phyloP scores from a whole-genome alignment of 2,888 invertebrate genomes.

The Liposcelis brunnea region DNA sequence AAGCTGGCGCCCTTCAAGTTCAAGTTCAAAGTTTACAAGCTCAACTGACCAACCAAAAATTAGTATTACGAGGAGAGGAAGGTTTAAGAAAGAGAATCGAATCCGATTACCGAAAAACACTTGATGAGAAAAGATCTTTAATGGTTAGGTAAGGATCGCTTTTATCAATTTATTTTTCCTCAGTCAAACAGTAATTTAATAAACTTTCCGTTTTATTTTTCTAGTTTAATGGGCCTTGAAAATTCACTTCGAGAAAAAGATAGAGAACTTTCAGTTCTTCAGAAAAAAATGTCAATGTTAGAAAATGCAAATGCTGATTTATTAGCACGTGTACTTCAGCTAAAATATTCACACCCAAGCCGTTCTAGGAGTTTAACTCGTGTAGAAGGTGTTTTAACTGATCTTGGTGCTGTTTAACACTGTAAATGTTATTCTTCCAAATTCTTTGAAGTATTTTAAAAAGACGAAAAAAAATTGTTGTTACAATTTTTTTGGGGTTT shows the following conservation, averaged over 20 bases:
- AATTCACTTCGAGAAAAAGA: slow-evolving; percentile 20
- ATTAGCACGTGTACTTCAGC: slow-evolving; percentile 20
- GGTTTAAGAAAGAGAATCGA: slow-evolving; percentile 22
- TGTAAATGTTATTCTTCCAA: not conserved
- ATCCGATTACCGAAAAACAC: slow-evolving; percentile 19
- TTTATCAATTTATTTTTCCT: not conserved
- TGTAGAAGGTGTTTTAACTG: slow-evolving; percentile 4
- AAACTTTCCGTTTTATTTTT: slow-evolving; percentile 12
- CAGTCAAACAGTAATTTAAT: too few species aligned
- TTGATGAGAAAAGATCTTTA: slow-evolving; percentile 17
- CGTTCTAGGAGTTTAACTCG: slow-evolving; percentile 1
- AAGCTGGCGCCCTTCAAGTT: slow-evolving; percentile 19
- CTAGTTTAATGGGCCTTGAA: slow-evolving; percentile 21
- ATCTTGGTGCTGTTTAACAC: slow-evolving; percentile 5
- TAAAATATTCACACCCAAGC: slow-evolving; percentile 18
- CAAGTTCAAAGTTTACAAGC: slow-evolving; percentile 22
- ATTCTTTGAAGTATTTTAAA: too few species aligned
- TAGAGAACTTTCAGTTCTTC: slow-evolving; percentile 20
- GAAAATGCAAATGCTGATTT: slow-evolving; percentile 23
- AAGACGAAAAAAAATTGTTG: too few species aligned
- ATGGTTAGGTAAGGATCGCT: slow-evolving; percentile 14
- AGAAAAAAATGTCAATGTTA: slow-evolving; percentile 21
- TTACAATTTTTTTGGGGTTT: too few species aligned
- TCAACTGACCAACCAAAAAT: slow-evolving; percentile 22
- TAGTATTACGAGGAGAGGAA: slow-evolving; percentile 22